Conservation (phyloP, 2,797 vertebrate genomes). For the Tangara arthus region DNA sequence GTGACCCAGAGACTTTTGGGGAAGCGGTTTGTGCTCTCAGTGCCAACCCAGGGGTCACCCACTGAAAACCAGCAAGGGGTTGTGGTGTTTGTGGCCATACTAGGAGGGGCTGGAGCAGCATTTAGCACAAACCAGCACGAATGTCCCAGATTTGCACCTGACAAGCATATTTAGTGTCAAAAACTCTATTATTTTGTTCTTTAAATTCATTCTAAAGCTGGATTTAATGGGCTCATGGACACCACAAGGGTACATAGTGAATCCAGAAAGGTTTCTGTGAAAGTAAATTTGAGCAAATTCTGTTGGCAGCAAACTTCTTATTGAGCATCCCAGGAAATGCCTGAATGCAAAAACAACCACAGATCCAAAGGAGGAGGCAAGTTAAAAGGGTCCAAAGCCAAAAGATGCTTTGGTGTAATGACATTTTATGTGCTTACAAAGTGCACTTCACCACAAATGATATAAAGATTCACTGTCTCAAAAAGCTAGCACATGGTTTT, state of each 20-base stretch:
- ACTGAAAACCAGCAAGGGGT: background rate
- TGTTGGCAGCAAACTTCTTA: background rate
- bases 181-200: background rate
- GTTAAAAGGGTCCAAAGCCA: background rate
- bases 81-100: background rate
- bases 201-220: background rate
- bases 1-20: background rate
- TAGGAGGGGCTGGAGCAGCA: background rate
- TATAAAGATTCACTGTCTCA: background rate
- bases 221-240: accelerated
- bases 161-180: background rate
- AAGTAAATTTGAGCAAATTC: background rate
- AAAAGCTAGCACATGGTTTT: background rate
- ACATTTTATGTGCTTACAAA: background rate
- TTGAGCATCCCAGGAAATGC: background rate
- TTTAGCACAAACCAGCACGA: background rate
- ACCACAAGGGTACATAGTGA: accelerated
- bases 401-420: background rate
- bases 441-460: background rate
- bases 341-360: background rate
- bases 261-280: background rate
- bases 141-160: background rate
- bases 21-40: accelerated
- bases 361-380: background rate
- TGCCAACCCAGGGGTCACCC: background rate